Base-by-base conservation (phyloP, 2,113 vertebrate species). In the Trichechus manatus region DNA sequence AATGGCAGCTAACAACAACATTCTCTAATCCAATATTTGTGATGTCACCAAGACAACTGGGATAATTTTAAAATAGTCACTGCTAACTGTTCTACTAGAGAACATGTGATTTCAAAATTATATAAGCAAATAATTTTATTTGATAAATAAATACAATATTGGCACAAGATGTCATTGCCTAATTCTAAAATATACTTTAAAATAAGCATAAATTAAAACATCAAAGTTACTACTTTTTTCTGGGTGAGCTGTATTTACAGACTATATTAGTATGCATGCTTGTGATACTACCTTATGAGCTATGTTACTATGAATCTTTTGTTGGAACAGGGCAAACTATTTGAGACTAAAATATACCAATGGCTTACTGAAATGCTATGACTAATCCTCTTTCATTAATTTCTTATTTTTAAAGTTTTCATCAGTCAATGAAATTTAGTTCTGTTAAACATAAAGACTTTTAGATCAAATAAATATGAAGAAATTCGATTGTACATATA, bases 101-200 rank as follows among this genome's bases (percentile, higher is more conserved):
- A 89, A 29, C 33, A 77, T 59, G 56, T 3, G 80, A 59, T 29
- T 44, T 87, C 0, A 31, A 94, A 47, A 75, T 82, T 75, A 68
- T 61, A 92, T 96, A 59, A 84, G 74, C 39, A 56, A 31, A 74
- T 59, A 17, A n/a, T 53, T 36, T 64, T 93, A 3, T 36, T n/a
- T 85, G 17, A 8, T 61, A 95, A 9, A 10, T 89, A 85, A 75
- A 39, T 85, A 61, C 13, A 75, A 47, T 25, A 63, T 82, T 20
- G 13, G 0, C 6, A 81, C 5, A 89, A 29, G 7, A 68, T 64
- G 9, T 86, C 70, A 70, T 20, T 17, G 0, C 0, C 0, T 72
- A 84, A 68, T 82, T 92, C 20, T 66, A 91, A 96, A 96, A 87
- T 78, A 77, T 44, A 36, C 11, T 93, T 92, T 36, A 5, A 79